Evolutionary conservation across 2,888 invertebrate genomes (phyloP), one percentile per base, ranked within the genome.

Genomic region (Bombyx huttoni): DNA sequence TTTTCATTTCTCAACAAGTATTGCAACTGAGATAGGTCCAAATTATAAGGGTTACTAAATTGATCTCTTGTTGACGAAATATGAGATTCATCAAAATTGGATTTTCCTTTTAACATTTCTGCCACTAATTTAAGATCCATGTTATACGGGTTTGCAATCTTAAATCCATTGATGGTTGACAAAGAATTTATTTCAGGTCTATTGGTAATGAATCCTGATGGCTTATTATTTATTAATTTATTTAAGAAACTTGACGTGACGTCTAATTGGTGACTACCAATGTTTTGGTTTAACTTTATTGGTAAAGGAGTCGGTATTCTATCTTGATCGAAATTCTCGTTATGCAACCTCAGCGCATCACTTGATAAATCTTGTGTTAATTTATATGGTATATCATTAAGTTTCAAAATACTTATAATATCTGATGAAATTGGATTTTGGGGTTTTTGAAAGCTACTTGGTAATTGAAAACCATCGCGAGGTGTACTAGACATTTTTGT

Each of bases 121-220:
- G 86, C 80, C 1, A 89, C 83, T 47, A 89, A 61, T 67, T 85
- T 87, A 3, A 89, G 63, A 62, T 89, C 89, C 9, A 89, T 73
- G 60, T 89, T 89, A 54, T 81, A 89, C 12, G 89, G 89, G 58
- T 89, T 89, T 2, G 81, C 81, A n/a, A 89, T 82, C 73, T 83
- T 82, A 54, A 86, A 81, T 6, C 89, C 89, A 62, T 89, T 87
- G 24, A 89, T 83, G 1, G 79, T 87, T 3, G 89, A 78, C 49
- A 89, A 78, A 33, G 71, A 52, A 51, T 86, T 81, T 13, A 78
- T 62, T 52, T 86, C 84, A 10, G 81, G 86, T 56, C 78, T 74
- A 13, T 74, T 81, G 9, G 68, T 50, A 57, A 63, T 68, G 33
- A 70, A 51, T 34, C 62, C 59, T 9, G 63, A 62, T 61, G 75